Evolutionary conservation across 1,140 invertebrate species (phyloP).

Genomic region (Copidosoma floridanum): DNA sequence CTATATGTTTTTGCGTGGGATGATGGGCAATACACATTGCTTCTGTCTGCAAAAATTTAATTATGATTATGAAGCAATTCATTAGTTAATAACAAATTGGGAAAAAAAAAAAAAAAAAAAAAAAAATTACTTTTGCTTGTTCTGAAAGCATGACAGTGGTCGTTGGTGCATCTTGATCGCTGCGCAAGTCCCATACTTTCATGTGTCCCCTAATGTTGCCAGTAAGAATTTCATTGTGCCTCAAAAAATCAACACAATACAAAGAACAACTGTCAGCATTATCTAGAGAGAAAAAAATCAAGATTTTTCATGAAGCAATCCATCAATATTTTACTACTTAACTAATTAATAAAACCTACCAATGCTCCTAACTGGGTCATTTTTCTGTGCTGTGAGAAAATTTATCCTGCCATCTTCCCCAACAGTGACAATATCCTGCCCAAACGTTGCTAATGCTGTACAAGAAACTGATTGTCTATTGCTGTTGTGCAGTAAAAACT

Average conservation of each 20-base stretch:
- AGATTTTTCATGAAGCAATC: not conserved
- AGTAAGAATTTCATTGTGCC: slow-evolving; percentile 76
- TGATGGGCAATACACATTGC: slow-evolving; percentile 75
- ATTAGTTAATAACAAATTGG: not conserved
- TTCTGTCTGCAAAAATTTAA: slow-evolving; percentile 53
- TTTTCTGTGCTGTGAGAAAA: slow-evolving; percentile 65
- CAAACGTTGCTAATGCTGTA: slow-evolving; percentile 66
- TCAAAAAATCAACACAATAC: slow-evolving; percentile 73
- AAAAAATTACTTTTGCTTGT: slow-evolving; percentile 56
- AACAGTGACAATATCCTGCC: slow-evolving; percentile 71
- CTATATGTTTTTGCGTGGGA: slow-evolving; percentile 81
- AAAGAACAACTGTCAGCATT: slow-evolving; percentile 80
- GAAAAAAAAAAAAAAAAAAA: slow-evolving; percentile 13
- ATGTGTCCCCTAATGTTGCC: slow-evolving; percentile 83
- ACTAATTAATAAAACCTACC: slow-evolving; percentile 55
- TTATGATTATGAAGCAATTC: not conserved
- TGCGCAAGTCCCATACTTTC: slow-evolving; percentile 82
- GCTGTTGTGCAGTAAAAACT: not conserved
- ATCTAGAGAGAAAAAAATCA: slow-evolving; percentile 52
- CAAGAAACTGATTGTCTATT: slow-evolving; percentile 60
- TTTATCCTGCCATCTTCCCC: slow-evolving; percentile 82
- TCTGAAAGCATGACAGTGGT: slow-evolving; percentile 68
- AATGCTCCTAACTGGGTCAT: slow-evolving; percentile 63
- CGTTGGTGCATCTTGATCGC: slow-evolving; percentile 59
- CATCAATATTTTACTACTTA: not conserved